Evolutionary conservation across 2,113 vertebrate species (phyloP).

Genomic region (Lampris megalopsis): DNA sequence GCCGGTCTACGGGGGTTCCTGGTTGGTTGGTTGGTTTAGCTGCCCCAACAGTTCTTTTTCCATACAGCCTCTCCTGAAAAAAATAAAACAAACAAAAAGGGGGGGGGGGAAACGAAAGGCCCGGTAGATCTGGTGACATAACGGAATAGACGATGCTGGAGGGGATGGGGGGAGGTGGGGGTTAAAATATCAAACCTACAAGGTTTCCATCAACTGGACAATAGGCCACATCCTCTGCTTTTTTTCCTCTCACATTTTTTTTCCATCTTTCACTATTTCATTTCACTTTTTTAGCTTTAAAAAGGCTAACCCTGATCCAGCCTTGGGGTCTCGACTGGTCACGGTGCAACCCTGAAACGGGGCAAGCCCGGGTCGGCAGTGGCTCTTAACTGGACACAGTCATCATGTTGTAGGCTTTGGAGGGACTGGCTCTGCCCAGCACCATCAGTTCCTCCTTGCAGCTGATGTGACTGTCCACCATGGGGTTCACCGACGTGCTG

Average conservation of each 20-base stretch:
- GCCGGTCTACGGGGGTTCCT: slow-evolving; percentile 54
- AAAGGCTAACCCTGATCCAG: slow-evolving; percentile 74
- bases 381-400: slow-evolving; percentile 96
- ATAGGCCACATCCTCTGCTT: slow-evolving; percentile 88
- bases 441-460: slow-evolving; percentile 99
- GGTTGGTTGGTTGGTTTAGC: slow-evolving; percentile 75
- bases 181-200: slow-evolving; percentile 75
- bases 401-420: slow-evolving; percentile 99
- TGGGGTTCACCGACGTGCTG: slow-evolving; percentile 79
- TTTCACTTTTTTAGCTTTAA: slow-evolving; percentile 83
- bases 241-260: slow-evolving; percentile 54
- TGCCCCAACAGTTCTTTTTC: slow-evolving; percentile 80
- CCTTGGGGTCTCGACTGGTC: slow-evolving; percentile 50
- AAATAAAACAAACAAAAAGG: background rate
- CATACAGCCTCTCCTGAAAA: slow-evolving; percentile 87
- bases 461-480: slow-evolving; percentile 98
- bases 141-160: slow-evolving; percentile 72
- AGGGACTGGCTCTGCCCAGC: slow-evolving; percentile 95
- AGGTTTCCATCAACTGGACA: slow-evolving; percentile 96
- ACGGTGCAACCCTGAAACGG: slow-evolving; percentile 69
- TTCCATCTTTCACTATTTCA: slow-evolving; percentile 75
- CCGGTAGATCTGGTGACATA: slow-evolving; percentile 88
- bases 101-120: slow-evolving; percentile 78
- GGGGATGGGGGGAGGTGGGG: slow-evolving; percentile 47
- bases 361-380: slow-evolving; percentile 43